Conservation (phyloP, 2,888 invertebrate species). For the Cacoxenus indagator region DNA sequence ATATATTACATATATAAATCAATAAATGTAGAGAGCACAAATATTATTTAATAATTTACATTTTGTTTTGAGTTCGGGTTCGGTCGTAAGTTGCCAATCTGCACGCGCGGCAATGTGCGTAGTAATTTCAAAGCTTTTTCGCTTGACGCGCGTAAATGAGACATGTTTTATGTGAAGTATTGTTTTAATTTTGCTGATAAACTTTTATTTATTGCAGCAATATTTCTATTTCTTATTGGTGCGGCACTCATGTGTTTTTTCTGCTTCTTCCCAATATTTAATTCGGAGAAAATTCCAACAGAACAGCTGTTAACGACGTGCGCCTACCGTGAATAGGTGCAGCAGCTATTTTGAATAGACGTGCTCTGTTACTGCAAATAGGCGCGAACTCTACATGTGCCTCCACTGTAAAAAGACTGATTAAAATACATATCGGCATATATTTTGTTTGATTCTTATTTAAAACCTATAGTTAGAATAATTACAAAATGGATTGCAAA, state of each 20-base stretch:
- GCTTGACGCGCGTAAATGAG: constrained; percentile 70
- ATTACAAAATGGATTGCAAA: too few relatives aligned
- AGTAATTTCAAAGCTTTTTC: constrained; percentile 84
- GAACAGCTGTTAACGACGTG: too few relatives aligned
- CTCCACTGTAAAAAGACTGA: too few relatives aligned
- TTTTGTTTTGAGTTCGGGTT: constrained; percentile 78
- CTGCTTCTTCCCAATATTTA: neutral
- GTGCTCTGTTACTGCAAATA: too few relatives aligned
- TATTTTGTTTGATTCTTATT: too few relatives aligned
- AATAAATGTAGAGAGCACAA: too few relatives aligned
- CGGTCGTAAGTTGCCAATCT: constrained; percentile 80
- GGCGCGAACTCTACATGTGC: too few relatives aligned
- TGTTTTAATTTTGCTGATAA: constrained; percentile 29
- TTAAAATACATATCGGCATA: too few relatives aligned
- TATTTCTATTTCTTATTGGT: neutral
- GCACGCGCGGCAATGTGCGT: constrained; percentile 81
- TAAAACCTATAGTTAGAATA: too few relatives aligned
- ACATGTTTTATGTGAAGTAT: constrained; percentile 55
- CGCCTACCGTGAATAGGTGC: too few relatives aligned
- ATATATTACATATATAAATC: constrained; percentile 13
- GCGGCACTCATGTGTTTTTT: neutral
- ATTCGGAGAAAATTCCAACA: too few relatives aligned
- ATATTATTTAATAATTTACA: constrained; percentile 72
- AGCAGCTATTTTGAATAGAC: too few relatives aligned
- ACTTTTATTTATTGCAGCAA: constrained; percentile 28